Conservation (phyloP, 2,113 vertebrate genomes). For the Engystomops pustulosus region DNA sequence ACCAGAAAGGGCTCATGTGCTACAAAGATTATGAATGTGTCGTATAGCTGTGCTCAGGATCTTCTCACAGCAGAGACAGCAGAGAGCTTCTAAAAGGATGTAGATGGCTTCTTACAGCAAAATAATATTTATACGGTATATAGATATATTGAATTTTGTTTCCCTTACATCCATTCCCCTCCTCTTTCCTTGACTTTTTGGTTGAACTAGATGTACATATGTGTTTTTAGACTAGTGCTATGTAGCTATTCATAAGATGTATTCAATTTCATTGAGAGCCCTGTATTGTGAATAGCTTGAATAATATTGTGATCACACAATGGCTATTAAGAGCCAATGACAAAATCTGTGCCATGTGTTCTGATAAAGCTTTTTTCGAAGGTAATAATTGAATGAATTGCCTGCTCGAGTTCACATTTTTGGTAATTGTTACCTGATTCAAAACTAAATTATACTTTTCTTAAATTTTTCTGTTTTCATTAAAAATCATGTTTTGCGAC, state of each 20-base stretch:
- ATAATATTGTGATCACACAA: not conserved
- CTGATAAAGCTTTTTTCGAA: not conserved
- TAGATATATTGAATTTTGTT: too few relatives aligned
- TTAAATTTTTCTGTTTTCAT: not conserved
- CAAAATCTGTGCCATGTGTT: not conserved
- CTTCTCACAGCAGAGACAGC: too few relatives aligned
- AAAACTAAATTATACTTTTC: not conserved
- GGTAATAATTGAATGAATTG: constrained; percentile 33
- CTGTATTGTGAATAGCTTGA: not conserved
- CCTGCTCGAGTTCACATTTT: constrained; percentile 15
- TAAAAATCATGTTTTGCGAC: not conserved
- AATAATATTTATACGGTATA: too few relatives aligned
- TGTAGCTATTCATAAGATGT: not conserved
- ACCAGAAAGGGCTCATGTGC: too few relatives aligned
- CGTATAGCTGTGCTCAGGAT: too few relatives aligned
- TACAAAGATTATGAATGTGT: too few relatives aligned
- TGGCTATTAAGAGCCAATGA: not conserved
- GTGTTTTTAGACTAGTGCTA: too few relatives aligned
- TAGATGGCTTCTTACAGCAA: too few relatives aligned
- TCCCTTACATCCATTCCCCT: too few relatives aligned
- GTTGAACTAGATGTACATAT: too few relatives aligned
- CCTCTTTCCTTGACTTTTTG: too few relatives aligned
- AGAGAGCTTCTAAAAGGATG: too few relatives aligned
- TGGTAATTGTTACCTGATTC: constrained; percentile 4
- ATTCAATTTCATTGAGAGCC: not conserved